Evolutionary conservation across 2,113 vertebrate genomes (phyloP).

Genomic region (Procapra przewalskii): DNA sequence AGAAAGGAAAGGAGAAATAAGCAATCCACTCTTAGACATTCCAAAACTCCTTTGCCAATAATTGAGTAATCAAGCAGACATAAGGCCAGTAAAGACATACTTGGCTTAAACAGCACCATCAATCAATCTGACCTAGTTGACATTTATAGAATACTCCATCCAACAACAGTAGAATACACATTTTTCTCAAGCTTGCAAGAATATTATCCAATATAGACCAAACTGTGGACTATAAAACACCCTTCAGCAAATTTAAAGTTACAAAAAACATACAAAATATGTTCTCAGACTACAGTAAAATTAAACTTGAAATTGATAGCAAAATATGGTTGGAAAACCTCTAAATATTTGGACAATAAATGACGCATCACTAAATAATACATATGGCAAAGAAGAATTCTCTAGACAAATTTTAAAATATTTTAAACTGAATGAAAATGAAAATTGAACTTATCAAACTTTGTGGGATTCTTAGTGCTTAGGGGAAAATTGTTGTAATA

Average conservation of each 20-base stretch:
- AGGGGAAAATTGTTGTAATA: neutral
- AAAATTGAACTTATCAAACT: neutral
- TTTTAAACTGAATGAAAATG: neutral
- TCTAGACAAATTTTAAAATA: neutral
- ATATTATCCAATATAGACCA: neutral
- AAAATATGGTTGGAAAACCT: neutral
- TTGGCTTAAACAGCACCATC: constrained; percentile 13
- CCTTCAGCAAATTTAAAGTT: neutral
- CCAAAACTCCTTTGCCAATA: neutral
- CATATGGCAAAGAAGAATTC: neutral
- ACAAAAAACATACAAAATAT: neutral
- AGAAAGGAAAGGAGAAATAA: neutral
- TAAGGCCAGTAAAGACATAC: constrained; percentile 21
- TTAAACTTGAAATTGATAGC: neutral
- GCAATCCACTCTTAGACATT: neutral
- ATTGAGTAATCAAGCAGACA: constrained; percentile 28
- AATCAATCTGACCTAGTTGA: constrained; percentile 50
- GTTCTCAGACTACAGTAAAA: neutral
- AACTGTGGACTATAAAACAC: neutral
- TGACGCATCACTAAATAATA: neutral
- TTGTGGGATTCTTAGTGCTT: neutral
- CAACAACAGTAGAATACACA: neutral
- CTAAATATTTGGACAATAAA: neutral
- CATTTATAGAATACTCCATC: neutral
- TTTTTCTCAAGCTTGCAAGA: neutral